Evolutionary conservation across 2,888 invertebrate genomes (phyloP).

Genomic region (Hemithea aestivaria): DNA sequence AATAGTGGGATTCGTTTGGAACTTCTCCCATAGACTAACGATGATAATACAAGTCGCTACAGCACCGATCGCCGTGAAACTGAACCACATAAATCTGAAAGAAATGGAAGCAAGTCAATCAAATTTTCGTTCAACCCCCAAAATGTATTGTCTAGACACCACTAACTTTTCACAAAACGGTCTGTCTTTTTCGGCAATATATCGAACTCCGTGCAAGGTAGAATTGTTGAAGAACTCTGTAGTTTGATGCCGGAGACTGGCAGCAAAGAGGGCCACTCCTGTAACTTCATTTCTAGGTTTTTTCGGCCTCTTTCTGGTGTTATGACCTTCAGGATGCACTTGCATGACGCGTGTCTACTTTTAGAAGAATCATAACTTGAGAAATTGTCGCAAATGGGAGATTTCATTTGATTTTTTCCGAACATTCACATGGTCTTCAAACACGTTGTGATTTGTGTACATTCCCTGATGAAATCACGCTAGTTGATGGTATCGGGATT

Average conservation of each 20-base stretch:
- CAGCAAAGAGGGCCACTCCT: slow-evolving; percentile 68
- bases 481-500: slow-evolving; percentile 48
- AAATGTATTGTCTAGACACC: too few relatives aligned
- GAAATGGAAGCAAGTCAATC: slow-evolving; percentile 4
- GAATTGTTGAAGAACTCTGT: slow-evolving; percentile 87
- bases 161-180: slow-evolving; percentile 88
- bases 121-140: too few relatives aligned
- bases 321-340: slow-evolving; percentile 51
- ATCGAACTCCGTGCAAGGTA: slow-evolving; percentile 87
- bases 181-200: slow-evolving; percentile 86
- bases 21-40: slow-evolving; percentile 88
- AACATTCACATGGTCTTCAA: slow-evolving; percentile 29
- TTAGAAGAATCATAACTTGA: slow-evolving; percentile 5
- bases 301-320: slow-evolving; percentile 30
- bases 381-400: too few relatives aligned
- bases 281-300: slow-evolving; percentile 43
- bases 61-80: slow-evolving; percentile 84
- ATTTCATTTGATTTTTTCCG: too few relatives aligned
- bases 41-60: slow-evolving; percentile 87
- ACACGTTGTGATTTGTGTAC: slow-evolving; percentile 33
- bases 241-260: slow-evolving; percentile 84
- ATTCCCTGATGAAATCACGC: slow-evolving; percentile 38
- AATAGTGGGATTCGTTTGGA: slow-evolving; percentile 90
- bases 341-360: slow-evolving; percentile 40
- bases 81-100: slow-evolving; percentile 88